Conservation (phyloP, 2,888 invertebrate species). For the Drosophila incognita region DNA sequence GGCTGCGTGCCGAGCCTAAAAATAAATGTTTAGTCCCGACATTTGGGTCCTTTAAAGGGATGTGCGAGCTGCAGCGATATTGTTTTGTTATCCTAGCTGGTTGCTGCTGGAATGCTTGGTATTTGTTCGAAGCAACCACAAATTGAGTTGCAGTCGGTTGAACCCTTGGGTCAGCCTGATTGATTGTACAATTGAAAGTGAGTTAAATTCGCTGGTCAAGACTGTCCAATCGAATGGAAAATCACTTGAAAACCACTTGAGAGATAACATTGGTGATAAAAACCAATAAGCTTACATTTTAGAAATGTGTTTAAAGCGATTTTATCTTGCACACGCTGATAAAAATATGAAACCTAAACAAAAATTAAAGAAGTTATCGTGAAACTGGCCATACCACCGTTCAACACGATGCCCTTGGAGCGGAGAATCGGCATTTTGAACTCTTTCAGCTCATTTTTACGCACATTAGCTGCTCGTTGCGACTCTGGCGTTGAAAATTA, state of each 20-base stretch:
- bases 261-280: neutral
- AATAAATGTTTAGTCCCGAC: constrained; percentile 22
- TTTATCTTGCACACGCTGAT: neutral
- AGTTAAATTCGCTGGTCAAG: constrained; percentile 37
- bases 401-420: neutral
- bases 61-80: neutral
- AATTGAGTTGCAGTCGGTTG: constrained; percentile 48
- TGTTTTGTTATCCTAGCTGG: constrained; percentile 12
- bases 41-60: constrained; percentile 1
- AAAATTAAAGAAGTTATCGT: neutral
- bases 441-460: constrained; percentile 47
- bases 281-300: neutral
- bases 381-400: neutral
- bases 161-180: constrained; percentile 36
- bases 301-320: neutral
- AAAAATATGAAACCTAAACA: neutral
- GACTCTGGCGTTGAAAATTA: constrained; percentile 12
- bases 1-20: neutral
- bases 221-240: constrained; percentile 15
- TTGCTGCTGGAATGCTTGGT: constrained; percentile 32
- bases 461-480: constrained; percentile 57
- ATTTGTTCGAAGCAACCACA: constrained; percentile 26
- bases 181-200: constrained; percentile 43
- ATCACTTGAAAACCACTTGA: constrained; percentile 13
- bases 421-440: constrained; percentile 15